phyloP scores from a whole-genome alignment of 2,797 vertebrate genomes.

The Tarsius wallacei region DNA sequence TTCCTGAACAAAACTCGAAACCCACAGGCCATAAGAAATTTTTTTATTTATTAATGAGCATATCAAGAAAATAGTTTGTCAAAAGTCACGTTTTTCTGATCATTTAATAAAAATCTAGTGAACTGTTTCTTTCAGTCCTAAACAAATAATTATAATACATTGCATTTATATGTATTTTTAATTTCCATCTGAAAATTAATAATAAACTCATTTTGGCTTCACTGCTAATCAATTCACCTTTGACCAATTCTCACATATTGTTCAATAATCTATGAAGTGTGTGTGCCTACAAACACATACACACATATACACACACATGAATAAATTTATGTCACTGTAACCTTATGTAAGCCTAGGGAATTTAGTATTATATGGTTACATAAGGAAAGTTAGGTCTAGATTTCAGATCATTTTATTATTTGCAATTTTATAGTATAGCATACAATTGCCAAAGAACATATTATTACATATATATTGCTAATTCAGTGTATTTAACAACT shows the following conservation, averaged over 20 bases:
- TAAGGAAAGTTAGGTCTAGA: not conserved
- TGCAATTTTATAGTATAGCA: not conserved
- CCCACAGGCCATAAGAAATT: too few relatives aligned
- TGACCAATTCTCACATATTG: not conserved
- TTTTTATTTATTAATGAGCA: not conserved
- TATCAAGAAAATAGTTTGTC: not conserved
- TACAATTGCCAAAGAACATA: not conserved
- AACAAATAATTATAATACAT: not conserved
- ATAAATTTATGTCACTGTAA: not conserved
- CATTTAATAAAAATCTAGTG: not conserved
- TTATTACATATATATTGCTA: not conserved
- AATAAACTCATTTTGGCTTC: not conserved
- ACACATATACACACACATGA: not conserved
- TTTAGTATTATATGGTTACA: not conserved
- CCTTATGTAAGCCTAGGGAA: not conserved
- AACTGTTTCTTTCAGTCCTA: not conserved
- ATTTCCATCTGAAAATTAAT: not conserved
- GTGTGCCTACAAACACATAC: not conserved
- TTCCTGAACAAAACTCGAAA: too few relatives aligned
- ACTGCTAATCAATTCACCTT: not conserved
- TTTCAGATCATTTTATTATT: slow-evolving; percentile 32
- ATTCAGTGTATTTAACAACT: not conserved
- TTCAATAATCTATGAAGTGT: not conserved
- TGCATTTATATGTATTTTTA: slow-evolving; percentile 18
- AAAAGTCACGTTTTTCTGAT: not conserved